Base-by-base conservation (phyloP, 2,113 vertebrate species). In the Heliornis fulica region DNA sequence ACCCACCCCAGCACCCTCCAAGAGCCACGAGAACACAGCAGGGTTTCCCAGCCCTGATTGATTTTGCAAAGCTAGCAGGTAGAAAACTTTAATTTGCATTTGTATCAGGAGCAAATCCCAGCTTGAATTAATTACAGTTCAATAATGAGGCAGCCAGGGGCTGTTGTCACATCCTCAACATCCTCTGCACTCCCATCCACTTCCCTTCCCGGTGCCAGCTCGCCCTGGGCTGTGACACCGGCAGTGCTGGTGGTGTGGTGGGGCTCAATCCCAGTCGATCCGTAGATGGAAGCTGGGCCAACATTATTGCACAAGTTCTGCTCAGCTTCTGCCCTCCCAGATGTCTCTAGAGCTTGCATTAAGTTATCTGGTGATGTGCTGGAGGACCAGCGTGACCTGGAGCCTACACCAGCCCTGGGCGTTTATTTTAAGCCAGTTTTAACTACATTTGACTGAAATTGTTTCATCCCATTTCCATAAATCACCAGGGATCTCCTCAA, bases 191-290 rank as follows among this genome's bases (percentile, higher is more conserved):
- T 28, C 53, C n/a, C 45, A 13, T 10, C 40, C 4, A 1, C 36
- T 26, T 40, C 51, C 66, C 7, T 0, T 31, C 46, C 26, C 31
- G 2, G 40, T 20, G 45, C 54, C 1, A 1, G 21, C 4, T 20
- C 2, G 0, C 29, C 26, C 28, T 0, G 0, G n/a, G n/a, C 56
- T 45, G 63, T 29, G 70, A 25, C 54, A 15, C 34, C 15, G 6
- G 38, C 60, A 14, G 8, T 41, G 68, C 53, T 11, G 1, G 20
- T 3, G 26, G 32, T 9, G 31, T 4, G 3, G 40, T 7, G 1
- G 19, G 25, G 46, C 53, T 60, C 15, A 5, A 28, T 40, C 43
- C 63, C 66, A 59, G 29, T 14, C 5, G 1, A 26, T 13, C 19
- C 65, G 36, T 16, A 54, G 17, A 9, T 0, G 0, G 53, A 28